A percentile compares a stretch with the other conserved stretches of the same genome.
These are phyloP conservation scores for Sinopyrophorus schimmeli DNA, from an alignment of 2,888 invertebrate species.

Conservation along the genomic window DNA sequence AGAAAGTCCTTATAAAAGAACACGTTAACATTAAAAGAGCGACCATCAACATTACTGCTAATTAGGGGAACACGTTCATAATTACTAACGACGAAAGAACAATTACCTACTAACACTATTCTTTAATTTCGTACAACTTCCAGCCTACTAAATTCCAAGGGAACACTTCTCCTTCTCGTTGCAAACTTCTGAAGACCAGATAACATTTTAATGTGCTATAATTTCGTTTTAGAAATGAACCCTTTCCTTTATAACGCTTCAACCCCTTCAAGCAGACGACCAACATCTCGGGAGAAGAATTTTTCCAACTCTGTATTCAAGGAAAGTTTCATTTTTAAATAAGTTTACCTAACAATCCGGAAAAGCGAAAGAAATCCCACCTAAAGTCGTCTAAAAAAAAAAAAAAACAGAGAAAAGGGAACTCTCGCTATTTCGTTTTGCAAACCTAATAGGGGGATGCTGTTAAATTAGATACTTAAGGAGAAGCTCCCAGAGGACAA, in stretches of 20 bases:
- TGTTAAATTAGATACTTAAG: slow-evolving; percentile 18
- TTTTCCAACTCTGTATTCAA: not conserved
- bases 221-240: too few species aligned
- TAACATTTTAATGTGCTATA: too few species aligned
- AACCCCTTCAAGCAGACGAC: too few species aligned
- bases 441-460: slow-evolving; percentile 16
- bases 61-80: slow-evolving; percentile 13
- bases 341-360: slow-evolving; percentile 9
- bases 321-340: slow-evolving; percentile 11
- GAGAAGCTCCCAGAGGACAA: slow-evolving; percentile 16
- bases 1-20: not conserved
- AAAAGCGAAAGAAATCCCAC: slow-evolving; percentile 5
- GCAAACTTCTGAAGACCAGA: too few species aligned
- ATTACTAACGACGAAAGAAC: slow-evolving; percentile 12
- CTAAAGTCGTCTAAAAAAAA: slow-evolving; percentile 16
- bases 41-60: slow-evolving; percentile 9
- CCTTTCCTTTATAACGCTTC: too few species aligned
- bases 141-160: too few species aligned
- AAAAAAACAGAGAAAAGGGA: too few species aligned
- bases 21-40: not conserved
- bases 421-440: slow-evolving; percentile 19
- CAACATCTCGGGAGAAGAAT: too few species aligned
- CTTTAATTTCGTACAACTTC: too few species aligned
- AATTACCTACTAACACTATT: slow-evolving; percentile 8
- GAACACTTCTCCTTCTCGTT: too few species aligned